A percentile compares a stretch with the other conserved stretches of the same genome.
These are phyloP conservation scores for Galaxea fascicularis DNA, from an alignment of 92 coral and sea anemone species.

Conservation along the genomic window DNA sequence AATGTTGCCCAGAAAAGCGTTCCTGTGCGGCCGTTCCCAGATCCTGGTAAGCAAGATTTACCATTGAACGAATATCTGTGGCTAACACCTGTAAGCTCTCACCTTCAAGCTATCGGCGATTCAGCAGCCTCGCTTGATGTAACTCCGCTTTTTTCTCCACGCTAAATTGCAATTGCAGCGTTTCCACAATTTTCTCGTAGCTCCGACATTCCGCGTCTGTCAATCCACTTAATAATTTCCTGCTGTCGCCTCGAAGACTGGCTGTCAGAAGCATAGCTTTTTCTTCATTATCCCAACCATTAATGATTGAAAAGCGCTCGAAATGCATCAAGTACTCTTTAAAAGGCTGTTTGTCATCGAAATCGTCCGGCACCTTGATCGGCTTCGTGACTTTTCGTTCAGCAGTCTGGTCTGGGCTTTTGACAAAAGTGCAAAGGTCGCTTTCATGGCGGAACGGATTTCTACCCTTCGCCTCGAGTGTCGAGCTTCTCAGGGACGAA, in stretches of 20 bases:
- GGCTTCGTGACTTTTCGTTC: not conserved
- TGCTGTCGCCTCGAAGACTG: slow-evolving; percentile 39
- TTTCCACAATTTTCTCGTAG: slow-evolving; percentile 42
- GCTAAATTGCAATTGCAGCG: slow-evolving; percentile 35
- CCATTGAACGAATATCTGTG: slow-evolving; percentile 49
- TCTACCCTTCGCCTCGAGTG: too few species aligned
- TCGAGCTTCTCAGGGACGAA: too few species aligned
- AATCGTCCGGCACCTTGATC: slow-evolving; percentile 30
- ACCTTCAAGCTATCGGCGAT: slow-evolving; percentile 51
- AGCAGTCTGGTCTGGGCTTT: too few species aligned
- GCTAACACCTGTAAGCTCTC: slow-evolving; percentile 59
- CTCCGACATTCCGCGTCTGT: slow-evolving; percentile 33
- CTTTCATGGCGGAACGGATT: too few species aligned
- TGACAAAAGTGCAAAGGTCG: too few species aligned
- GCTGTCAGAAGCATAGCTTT: too few species aligned
- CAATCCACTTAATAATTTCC: slow-evolving; percentile 46
- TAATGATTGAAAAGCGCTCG: too few species aligned
- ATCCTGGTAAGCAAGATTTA: slow-evolving; percentile 71
- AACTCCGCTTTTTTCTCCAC: slow-evolving; percentile 58
- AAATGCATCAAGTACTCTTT: slow-evolving; percentile 51
- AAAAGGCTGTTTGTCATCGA: slow-evolving; percentile 53
- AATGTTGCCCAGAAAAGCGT: slow-evolving; percentile 61
- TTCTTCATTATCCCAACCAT: too few species aligned
- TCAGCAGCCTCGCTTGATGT: slow-evolving; percentile 62
- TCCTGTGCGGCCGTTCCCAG: slow-evolving; percentile 38